These are phyloP conservation scores for Euspilapteryx auroguttella DNA, from an alignment of 2,888 invertebrate genomes.

Conservation along the genomic window DNA sequence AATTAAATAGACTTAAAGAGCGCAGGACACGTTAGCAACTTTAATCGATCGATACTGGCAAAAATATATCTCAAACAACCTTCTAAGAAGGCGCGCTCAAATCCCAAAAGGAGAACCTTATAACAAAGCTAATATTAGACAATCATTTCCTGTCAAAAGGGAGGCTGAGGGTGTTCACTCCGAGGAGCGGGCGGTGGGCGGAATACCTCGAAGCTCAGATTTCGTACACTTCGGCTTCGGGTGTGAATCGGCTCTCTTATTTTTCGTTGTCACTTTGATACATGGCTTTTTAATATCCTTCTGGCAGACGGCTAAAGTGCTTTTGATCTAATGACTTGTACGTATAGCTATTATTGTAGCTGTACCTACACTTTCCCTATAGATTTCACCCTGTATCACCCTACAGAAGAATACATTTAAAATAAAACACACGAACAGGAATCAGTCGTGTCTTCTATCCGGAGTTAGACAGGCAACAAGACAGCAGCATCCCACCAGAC, in stretches of 20 bases:
- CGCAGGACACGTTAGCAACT: too few species aligned
- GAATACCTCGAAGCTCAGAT: conserved; percentile 49
- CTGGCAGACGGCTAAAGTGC: conserved; percentile 23
- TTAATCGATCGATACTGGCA: too few species aligned
- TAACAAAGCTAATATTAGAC: conserved; percentile 61
- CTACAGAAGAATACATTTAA: too few species aligned
- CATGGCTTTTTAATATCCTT: conserved; percentile 55
- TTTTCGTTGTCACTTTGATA: conserved; percentile 43
- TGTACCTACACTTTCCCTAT: too few species aligned
- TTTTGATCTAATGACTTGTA: background rate
- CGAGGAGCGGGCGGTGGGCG: conserved; percentile 15
- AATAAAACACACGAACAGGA: background rate
- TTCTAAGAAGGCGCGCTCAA: conserved; percentile 19
- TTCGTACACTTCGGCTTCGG: conserved; percentile 44
- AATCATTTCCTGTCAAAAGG: conserved; percentile 61
- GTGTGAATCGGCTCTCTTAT: conserved; percentile 52
- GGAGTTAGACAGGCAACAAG: conserved; percentile 40
- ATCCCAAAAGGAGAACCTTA: conserved; percentile 52
- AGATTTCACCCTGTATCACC: too few species aligned
- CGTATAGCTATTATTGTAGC: too few species aligned
- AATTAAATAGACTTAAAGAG: too few species aligned
- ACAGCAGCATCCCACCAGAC: conserved; percentile 49
- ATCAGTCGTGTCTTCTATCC: conserved; percentile 3
- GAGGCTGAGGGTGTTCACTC: conserved; percentile 28
- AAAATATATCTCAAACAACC: too few species aligned